phyloP scores from a whole-genome alignment of 2,797 vertebrate genomes.

The Anguilla pacifica region DNA sequence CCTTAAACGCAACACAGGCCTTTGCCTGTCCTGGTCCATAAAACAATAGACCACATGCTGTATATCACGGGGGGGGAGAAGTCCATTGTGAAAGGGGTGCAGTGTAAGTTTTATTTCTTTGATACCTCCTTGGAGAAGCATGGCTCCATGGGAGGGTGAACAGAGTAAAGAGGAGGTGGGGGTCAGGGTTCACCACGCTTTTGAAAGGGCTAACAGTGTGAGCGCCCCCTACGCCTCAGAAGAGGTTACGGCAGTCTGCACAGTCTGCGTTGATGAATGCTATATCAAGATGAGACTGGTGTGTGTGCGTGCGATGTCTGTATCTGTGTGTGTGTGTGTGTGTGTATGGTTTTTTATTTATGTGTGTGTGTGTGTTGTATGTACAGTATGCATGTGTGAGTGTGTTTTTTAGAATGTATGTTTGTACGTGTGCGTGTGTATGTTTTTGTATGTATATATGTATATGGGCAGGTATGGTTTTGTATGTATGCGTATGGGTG shows the following conservation, averaged over 20 bases:
- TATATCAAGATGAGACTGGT: conserved; percentile 14
- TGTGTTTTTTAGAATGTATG: neutral
- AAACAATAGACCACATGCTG: neutral
- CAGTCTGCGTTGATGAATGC: neutral
- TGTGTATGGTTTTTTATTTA: neutral
- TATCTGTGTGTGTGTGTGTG: conserved; percentile 33
- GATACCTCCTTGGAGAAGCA: neutral
- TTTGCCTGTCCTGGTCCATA: neutral
- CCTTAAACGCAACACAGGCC: neutral
- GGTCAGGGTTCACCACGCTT: neutral
- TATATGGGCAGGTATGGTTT: neutral
- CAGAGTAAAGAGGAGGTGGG: neutral
- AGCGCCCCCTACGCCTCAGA: too few species aligned
- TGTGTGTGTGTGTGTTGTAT: neutral
- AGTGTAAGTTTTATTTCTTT: neutral
- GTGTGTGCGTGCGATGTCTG: conserved; percentile 17
- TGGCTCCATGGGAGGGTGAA: neutral
- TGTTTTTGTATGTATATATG: neutral
- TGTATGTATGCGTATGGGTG: neutral
- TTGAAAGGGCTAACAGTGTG: neutral
- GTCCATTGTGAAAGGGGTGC: neutral
- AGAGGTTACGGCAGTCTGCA: neutral
- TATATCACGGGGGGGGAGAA: neutral
- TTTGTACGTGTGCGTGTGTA: neutral
- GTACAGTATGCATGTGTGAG: neutral